A percentile compares a stretch with the other conserved stretches of the same genome.
Evolutionary conservation across 2,888 invertebrate species (phyloP).

Genomic region (Deilephila elpenor): DNA sequence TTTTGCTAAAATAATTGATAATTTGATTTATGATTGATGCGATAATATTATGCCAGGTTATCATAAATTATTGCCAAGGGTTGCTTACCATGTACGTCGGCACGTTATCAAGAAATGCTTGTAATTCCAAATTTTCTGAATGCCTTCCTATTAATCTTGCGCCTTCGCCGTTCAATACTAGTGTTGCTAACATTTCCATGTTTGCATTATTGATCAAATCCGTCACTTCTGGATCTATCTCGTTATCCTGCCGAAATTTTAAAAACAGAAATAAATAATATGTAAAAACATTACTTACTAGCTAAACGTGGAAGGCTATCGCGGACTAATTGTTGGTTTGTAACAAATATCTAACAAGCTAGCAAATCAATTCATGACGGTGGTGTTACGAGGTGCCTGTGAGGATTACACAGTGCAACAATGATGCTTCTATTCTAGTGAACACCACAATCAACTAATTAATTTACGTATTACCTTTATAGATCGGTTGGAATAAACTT

Average conservation of each 20-base stretch:
- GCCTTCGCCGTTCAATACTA: slow-evolving; percentile 96
- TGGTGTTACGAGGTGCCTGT: slow-evolving; percentile 77
- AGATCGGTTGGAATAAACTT: slow-evolving; percentile 62
- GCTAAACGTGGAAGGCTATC: slow-evolving; percentile 53
- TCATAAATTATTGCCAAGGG: neutral
- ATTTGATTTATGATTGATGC: neutral
- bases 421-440: slow-evolving; percentile 75
- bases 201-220: slow-evolving; percentile 89
- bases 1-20: slow-evolving; percentile 87
- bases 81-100: slow-evolving; percentile 91
- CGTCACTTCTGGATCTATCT: slow-evolving; percentile 87
- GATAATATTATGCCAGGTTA: too few species aligned
- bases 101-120: slow-evolving; percentile 94
- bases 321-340: slow-evolving; percentile 58
- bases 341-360: slow-evolving; percentile 77
- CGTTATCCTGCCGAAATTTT: slow-evolving; percentile 68
- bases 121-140: slow-evolving; percentile 90
- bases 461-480: slow-evolving; percentile 75
- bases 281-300: neutral
- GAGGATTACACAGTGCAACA: slow-evolving; percentile 75
- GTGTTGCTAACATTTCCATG: slow-evolving; percentile 94
- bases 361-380: slow-evolving; percentile 78
- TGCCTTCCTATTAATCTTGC: slow-evolving; percentile 88
- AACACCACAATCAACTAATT: slow-evolving; percentile 78
- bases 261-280: neutral